These are phyloP conservation scores for Cataglyphis cursor DNA, from an alignment of 2,888 invertebrate species.

Conservation along the genomic window DNA sequence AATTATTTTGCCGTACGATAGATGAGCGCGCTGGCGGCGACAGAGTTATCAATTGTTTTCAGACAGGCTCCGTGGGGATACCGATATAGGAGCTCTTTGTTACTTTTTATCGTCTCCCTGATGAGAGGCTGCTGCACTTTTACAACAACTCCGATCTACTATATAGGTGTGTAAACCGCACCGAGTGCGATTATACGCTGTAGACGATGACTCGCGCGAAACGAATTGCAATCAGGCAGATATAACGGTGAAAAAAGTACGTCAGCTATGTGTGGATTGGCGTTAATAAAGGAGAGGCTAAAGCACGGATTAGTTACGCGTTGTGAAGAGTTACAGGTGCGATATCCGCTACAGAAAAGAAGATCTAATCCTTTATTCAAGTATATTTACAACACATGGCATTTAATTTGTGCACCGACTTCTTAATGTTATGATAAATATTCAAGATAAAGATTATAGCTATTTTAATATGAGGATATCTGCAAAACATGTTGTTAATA, in stretches of 20 bases:
- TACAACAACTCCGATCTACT: constrained; percentile 11
- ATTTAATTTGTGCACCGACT: neutral
- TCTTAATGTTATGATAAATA: constrained; percentile 5
- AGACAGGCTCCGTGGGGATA: constrained; percentile 59
- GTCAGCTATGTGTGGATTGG: neutral
- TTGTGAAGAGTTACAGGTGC: constrained; percentile 14
- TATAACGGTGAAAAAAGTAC: constrained; percentile 56
- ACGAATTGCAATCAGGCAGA: constrained; percentile 30
- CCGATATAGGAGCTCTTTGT: constrained; percentile 73
- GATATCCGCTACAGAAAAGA: constrained; percentile 26
- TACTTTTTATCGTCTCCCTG: constrained; percentile 67
- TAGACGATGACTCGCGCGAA: constrained; percentile 41
- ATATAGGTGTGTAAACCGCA: constrained; percentile 35
- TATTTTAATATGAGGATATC: neutral
- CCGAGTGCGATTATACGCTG: constrained; percentile 29
- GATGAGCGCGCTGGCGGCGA: constrained; percentile 70
- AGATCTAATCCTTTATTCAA: constrained; percentile 28
- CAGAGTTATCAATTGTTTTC: constrained; percentile 78
- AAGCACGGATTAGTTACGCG: constrained; percentile 42
- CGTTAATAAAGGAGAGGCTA: constrained; percentile 9
- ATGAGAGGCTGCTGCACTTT: constrained; percentile 39
- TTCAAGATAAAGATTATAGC: neutral
- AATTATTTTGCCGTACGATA: constrained; percentile 69
- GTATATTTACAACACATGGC: constrained; percentile 18
- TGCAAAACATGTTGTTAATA: constrained; percentile 1